phyloP scores from a whole-genome alignment of 1,140 invertebrate species.

The Drosophila persimilis region DNA sequence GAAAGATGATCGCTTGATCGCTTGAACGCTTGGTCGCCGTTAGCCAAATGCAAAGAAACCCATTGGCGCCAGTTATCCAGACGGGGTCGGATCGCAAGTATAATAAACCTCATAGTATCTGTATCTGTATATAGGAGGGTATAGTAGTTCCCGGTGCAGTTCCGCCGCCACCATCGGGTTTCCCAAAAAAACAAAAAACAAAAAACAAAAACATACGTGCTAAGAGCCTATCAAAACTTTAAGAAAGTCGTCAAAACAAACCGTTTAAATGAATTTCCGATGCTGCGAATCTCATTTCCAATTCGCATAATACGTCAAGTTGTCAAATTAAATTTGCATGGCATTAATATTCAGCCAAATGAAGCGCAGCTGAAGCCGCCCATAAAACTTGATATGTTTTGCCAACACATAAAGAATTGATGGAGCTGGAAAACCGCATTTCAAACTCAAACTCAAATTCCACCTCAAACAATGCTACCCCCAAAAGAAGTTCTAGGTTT shows the following conservation, averaged over 20 bases:
- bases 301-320: constrained; percentile 51
- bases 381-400: constrained; percentile 56
- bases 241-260: constrained; percentile 70
- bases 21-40: constrained; percentile 44
- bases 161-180: constrained; percentile 40
- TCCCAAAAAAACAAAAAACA: constrained; percentile 45
- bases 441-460: constrained; percentile 11
- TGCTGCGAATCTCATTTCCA: constrained; percentile 12
- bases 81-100: constrained; percentile 26
- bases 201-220: constrained; percentile 41
- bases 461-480: constrained; percentile 12
- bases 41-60: constrained; percentile 52
- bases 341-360: constrained; percentile 49
- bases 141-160: constrained; percentile 27
- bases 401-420: constrained; percentile 39
- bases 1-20: constrained; percentile 44
- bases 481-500: constrained; percentile 34
- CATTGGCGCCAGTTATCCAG: constrained; percentile 60
- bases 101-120: not conserved
- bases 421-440: constrained; percentile 61
- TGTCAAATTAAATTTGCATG: constrained; percentile 66
- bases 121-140: not conserved
- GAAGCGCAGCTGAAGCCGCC: constrained; percentile 43
- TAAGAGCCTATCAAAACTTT: constrained; percentile 39
- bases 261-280: constrained; percentile 49